Evolutionary conservation across 1,140 invertebrate genomes (phyloP).

Genomic region (Plutomurus gul): DNA sequence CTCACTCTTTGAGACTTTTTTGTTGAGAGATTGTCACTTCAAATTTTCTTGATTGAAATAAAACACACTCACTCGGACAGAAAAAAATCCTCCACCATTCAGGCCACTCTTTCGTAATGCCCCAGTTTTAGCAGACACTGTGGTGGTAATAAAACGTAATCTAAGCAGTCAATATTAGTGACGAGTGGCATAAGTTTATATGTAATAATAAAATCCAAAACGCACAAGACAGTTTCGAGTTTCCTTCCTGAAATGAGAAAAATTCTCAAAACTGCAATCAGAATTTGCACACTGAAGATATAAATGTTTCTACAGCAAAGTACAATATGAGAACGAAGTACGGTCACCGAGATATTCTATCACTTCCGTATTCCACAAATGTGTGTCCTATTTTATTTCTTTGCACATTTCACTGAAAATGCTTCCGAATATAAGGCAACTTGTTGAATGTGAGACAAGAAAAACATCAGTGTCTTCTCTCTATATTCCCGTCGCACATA

Average conservation of each 20-base stretch:
- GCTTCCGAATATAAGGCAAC: neutral
- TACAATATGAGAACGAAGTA: neutral
- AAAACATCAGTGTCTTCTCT: neutral
- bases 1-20: too few species aligned
- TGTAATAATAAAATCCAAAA: neutral
- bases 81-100: too few species aligned
- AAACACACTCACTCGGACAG: neutral
- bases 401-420: slow-evolving; percentile 16
- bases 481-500: neutral
- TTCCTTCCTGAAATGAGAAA: slow-evolving; percentile 2
- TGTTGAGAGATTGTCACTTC: too few species aligned
- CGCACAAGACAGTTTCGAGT: neutral
- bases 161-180: neutral
- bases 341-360: neutral
- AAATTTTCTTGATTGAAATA: too few species aligned
- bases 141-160: neutral
- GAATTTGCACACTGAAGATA: neutral
- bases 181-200: neutral
- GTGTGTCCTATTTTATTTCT: neutral
- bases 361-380: slow-evolving; percentile 1
- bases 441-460: neutral
- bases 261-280: neutral
- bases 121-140: neutral
- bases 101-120: too few species aligned
- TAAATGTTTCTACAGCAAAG: neutral